Evolutionary conservation across 2,797 vertebrate species (phyloP).

Genomic region (Bufotes viridis): DNA sequence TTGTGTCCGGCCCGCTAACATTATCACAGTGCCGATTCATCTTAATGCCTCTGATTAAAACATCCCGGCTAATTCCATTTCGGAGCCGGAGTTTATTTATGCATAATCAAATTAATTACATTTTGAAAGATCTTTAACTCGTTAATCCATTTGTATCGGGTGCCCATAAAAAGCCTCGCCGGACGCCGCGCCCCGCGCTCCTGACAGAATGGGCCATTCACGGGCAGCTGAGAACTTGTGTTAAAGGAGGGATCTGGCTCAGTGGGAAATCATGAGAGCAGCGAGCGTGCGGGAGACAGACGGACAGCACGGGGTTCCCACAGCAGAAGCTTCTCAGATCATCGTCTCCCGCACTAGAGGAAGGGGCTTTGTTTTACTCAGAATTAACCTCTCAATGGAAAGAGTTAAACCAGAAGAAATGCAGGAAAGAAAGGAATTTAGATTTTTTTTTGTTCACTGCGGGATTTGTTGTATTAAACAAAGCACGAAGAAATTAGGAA

Average conservation of each 20-base stretch:
- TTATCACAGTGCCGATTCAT: slow-evolving; percentile 75
- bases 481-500: background rate
- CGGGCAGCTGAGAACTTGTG: background rate
- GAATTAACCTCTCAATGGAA: background rate
- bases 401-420: background rate
- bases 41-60: slow-evolving; percentile 71
- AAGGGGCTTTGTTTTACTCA: background rate
- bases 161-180: slow-evolving; percentile 66
- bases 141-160: slow-evolving; percentile 75
- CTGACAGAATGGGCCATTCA: slow-evolving; percentile 10
- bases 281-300: background rate
- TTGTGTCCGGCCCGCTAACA: slow-evolving; percentile 70
- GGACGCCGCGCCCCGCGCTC: background rate
- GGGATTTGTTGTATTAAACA: background rate
- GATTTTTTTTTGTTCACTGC: background rate
- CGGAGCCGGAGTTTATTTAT: slow-evolving; percentile 69
- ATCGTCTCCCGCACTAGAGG: background rate
- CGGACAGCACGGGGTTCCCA: background rate
- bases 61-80: slow-evolving; percentile 71
- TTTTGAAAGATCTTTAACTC: slow-evolving; percentile 77
- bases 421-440: background rate
- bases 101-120: slow-evolving; percentile 83
- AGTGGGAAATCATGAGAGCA: slow-evolving; percentile 13
- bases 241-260: slow-evolving; percentile 9
- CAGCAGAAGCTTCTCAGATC: background rate